Evolutionary conservation across 2,888 invertebrate species (phyloP), one percentile per base, ranked within the genome.

Genomic region (Azorinus chamasolen): DNA sequence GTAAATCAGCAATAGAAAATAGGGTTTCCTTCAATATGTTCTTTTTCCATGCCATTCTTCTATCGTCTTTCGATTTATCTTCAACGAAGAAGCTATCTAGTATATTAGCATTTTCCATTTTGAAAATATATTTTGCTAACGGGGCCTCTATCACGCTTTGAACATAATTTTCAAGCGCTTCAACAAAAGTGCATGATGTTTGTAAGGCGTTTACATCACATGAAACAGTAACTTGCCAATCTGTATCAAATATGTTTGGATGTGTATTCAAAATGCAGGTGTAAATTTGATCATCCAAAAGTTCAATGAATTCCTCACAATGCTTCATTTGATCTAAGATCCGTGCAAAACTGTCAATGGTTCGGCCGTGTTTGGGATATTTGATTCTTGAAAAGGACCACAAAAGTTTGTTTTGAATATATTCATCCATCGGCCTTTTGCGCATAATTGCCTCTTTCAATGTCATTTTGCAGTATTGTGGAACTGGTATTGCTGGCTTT

Each of bases 301-400:
- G 25, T 3, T 24, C 2, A 4, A 81, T 43, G 8, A 81, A 63
- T 5, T 20, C 14, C 5, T 51, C 43, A 37, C 63, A 77, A 0
- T 14, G 1, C 37, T 63, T 25, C 1, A 77, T 59, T 16, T 79
- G 46, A 22, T 73, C 50, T 14, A 84, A 59, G 0, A 80, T 18
- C 0, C 48, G 14, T 22, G 53, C 50, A 0, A 86, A 70, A 25
- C 76, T 81, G 5, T 66, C 53, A 10, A 77, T 51, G 65, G 66
- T 25, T 46, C 83, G 61, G 22, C 74, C 72, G 18, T 53, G 43
- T 18, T 22, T 39, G 3, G 51, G 39, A 48, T 84, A 87, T 46
- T 69, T 63, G 8, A 87, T 85, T 27, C 78, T 50, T 0, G 83
- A 75, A 39, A 86, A 86, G 18, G 82, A 69, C 83, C 83, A 81